Percentiles rank a stretch among this genome's conserved stretches.
Evolutionary conservation across 2,113 vertebrate species (phyloP).

Genomic region (Boleophthalmus pectinirostris): DNA sequence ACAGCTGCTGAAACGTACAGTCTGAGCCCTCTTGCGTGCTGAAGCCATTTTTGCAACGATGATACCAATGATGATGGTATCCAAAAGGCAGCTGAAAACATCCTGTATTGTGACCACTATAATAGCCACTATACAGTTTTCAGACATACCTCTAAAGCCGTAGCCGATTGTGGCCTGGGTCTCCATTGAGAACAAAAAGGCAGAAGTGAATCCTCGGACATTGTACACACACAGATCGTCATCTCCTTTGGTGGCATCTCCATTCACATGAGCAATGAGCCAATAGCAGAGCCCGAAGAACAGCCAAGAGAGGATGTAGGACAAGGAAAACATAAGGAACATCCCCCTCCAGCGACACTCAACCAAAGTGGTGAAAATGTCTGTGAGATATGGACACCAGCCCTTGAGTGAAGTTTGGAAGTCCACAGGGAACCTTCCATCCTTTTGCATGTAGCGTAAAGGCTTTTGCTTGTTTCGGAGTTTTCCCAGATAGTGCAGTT

Average conservation of each 20-base stretch:
- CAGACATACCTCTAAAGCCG: conserved; percentile 85
- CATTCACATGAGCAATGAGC: conserved; percentile 86
- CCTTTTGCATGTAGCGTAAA: conserved; percentile 82
- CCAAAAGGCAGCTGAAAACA: conserved; percentile 87
- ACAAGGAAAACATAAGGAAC: conserved; percentile 88
- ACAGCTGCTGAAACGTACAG: conserved; percentile 89
- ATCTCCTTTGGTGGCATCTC: conserved; percentile 68
- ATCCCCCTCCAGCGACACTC: conserved; percentile 95
- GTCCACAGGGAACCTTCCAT: conserved; percentile 88
- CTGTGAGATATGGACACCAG: conserved; percentile 87
- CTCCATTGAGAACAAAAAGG: conserved; percentile 92
- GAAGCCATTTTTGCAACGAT: conserved; percentile 94
- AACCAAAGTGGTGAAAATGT: conserved; percentile 95
- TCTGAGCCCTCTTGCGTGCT: conserved; percentile 89
- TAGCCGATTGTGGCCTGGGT: conserved; percentile 95
- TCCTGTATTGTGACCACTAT: conserved; percentile 84
- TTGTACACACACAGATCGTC: conserved; percentile 81
- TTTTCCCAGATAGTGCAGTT: conserved; percentile 30
- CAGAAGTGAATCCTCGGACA: conserved; percentile 86
- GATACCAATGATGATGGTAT: conserved; percentile 91
- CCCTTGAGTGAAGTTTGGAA: conserved; percentile 85
- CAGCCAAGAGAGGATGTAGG: conserved; percentile 92
- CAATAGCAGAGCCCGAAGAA: conserved; percentile 89
- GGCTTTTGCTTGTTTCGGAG: conserved; percentile 16
- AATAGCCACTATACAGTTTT: conserved; percentile 86